Conservation (phyloP, 2,797 vertebrate species). For the Erpetoichthys calabaricus region DNA sequence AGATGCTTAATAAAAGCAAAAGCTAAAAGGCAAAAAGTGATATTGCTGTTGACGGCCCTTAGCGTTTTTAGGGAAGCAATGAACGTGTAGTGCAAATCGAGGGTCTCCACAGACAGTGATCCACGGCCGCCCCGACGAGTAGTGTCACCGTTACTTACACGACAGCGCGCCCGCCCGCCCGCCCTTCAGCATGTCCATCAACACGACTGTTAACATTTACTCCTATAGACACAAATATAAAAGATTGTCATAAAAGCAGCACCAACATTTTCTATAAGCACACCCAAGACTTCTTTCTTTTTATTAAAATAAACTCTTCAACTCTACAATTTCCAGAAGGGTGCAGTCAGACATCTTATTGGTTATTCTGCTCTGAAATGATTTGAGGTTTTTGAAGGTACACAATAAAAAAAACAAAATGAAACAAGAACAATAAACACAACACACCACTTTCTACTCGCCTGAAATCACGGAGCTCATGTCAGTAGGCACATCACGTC, state of each 20-base stretch:
- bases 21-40: no score
- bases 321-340: constrained; percentile 31
- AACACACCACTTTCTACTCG: no score
- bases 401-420: constrained; percentile 13
- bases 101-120: constrained; percentile 34
- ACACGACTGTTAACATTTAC: constrained; percentile 33
- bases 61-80: constrained; percentile 11
- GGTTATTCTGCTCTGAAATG: no score
- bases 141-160: no score
- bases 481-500: no score
- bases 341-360: constrained; percentile 41
- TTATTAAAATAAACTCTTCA: not conserved
- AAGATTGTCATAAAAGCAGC: constrained; percentile 91
- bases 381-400: constrained; percentile 20
- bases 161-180: no score
- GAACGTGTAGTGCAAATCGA: constrained; percentile 50
- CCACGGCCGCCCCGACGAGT: no score
- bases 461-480: no score
- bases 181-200: constrained; percentile 36
- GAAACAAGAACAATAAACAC: constrained; percentile 6
- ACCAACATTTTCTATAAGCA: constrained; percentile 36
- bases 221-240: constrained; percentile 60
- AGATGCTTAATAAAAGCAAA: not conserved
- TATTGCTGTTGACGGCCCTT: no score
- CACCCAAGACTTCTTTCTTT: constrained; percentile 8